A percentile compares a stretch with the other conserved stretches of the same genome.
phyloP scores from a whole-genome alignment of 2,113 vertebrate genomes.

The Tauraco erythrolophus region DNA sequence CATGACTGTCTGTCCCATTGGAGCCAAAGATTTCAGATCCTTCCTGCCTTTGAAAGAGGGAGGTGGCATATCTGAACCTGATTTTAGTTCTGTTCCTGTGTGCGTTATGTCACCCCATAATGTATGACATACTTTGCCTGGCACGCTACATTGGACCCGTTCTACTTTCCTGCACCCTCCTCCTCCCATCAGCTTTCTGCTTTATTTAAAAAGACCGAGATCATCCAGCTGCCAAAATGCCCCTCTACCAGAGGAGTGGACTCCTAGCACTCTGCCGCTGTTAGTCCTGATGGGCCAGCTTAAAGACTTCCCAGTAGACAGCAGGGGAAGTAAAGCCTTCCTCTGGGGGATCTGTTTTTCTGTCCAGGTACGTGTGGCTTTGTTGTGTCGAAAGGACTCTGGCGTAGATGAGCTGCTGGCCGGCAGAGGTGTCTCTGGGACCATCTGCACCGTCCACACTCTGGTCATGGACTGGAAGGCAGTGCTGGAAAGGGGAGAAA shows the following conservation, averaged over 20 bases:
- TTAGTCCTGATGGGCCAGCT: accelerated
- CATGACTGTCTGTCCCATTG: background rate
- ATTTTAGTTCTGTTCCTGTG: background rate
- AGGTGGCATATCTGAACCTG: background rate
- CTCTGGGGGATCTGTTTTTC: background rate
- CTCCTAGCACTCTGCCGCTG: background rate
- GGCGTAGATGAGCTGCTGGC: accelerated
- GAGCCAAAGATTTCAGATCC: background rate
- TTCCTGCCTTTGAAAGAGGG: background rate
- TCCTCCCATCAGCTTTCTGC: background rate
- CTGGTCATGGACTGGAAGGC: background rate
- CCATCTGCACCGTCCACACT: accelerated
- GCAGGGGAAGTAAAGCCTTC: accelerated
- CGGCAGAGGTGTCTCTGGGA: background rate
- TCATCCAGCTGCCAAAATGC: background rate
- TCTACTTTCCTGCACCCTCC: background rate
- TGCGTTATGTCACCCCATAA: background rate
- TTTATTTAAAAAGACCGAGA: background rate
- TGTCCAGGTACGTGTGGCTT: background rate
- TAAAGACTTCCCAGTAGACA: accelerated
- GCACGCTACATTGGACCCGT: accelerated
- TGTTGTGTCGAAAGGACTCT: background rate
- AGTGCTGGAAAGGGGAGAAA: accelerated
- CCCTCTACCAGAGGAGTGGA: background rate
- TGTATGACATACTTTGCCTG: background rate